Evolutionary conservation across 2,888 invertebrate genomes (phyloP), one percentile per base, ranked within the genome.

Genomic region (Pilophorus perplexus): DNA sequence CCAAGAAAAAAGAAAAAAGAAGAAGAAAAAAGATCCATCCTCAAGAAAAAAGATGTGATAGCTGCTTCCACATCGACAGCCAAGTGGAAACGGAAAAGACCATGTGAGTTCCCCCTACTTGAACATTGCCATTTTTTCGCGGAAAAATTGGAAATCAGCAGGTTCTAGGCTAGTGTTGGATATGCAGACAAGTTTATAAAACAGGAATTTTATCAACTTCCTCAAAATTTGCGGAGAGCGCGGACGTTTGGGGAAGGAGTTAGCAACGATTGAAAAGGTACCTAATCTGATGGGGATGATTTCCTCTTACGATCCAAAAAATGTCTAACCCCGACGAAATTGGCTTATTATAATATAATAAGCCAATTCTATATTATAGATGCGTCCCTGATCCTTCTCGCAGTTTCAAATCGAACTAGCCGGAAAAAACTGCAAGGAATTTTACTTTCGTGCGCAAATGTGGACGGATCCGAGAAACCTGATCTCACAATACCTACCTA

Each of bases 31-130:
- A n/a, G n/a, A n/a, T n/a, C n/a, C n/a, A n/a, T n/a, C n/a, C n/a
- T n/a, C n/a, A n/a, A n/a, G n/a, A 40, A 40, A 40, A 40, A 40
- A 42, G 42, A 42, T 42, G 42, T 8, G 3, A 16, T 42, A 42
- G 42, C 42, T 42, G 42, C 16, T 3, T 3, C 16, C 3, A 18
- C 42, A 38, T 38, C 38, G 38, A 38, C 38, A 38, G 38, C 38
- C 2, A 6, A 38, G 38, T 38, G 38, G 38, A 42, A 42, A 42
- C 16, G 16, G 42, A 2, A 42, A 42, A 42, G 42, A 14, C 42
- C 42, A 42, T 16, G 3, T 42, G 42, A 42, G 42, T 42, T n/a
- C 42, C 42, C 42, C 20, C 42, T 18, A 42, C 42, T 42, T 42
- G 42, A 16, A 42, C 3, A 42, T 42, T 14, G 42, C 16, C 42